phyloP scores from a whole-genome alignment of 2,888 invertebrate genomes.

The Andrena dorsata region DNA sequence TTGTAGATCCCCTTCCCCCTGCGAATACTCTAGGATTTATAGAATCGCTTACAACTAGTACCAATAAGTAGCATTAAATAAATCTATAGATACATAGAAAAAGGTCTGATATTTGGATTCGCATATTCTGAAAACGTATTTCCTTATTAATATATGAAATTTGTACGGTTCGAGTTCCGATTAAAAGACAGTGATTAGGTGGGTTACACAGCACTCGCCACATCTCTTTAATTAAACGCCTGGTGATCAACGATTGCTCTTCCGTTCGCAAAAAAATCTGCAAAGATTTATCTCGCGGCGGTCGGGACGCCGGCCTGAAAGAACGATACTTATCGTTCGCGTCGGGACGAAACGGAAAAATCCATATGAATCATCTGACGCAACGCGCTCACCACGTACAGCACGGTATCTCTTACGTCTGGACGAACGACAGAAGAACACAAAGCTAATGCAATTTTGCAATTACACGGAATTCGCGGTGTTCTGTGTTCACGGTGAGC shows the following conservation, averaged over 20 bases:
- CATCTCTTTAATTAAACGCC: slow-evolving; percentile 41
- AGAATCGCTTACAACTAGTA: no score
- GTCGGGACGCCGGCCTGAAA: slow-evolving; percentile 42
- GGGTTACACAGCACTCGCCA: neutral
- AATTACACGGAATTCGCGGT: slow-evolving; percentile 77
- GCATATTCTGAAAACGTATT: neutral
- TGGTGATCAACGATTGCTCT: slow-evolving; percentile 36
- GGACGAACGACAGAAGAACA: slow-evolving; percentile 80
- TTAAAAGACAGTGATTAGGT: neutral
- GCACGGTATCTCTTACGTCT: slow-evolving; percentile 77
- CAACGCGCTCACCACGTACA: slow-evolving; percentile 61
- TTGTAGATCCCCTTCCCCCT: no score
- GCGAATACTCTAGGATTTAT: no score
- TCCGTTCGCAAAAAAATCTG: slow-evolving; percentile 33
- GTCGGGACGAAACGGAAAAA: slow-evolving; percentile 57
- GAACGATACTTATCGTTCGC: slow-evolving; percentile 63
- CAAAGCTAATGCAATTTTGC: slow-evolving; percentile 83
- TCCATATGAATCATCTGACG: slow-evolving; percentile 75
- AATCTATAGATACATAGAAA: no score
- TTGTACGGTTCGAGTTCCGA: neutral
- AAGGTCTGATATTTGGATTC: no score
- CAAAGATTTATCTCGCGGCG: slow-evolving; percentile 47
- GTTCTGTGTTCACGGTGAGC: slow-evolving; percentile 59
- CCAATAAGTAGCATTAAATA: no score
- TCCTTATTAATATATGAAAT: neutral